A percentile compares a stretch with the other conserved stretches of the same genome.
phyloP scores from a whole-genome alignment of 2,797 vertebrate species.

The Propithecus perrieri region DNA sequence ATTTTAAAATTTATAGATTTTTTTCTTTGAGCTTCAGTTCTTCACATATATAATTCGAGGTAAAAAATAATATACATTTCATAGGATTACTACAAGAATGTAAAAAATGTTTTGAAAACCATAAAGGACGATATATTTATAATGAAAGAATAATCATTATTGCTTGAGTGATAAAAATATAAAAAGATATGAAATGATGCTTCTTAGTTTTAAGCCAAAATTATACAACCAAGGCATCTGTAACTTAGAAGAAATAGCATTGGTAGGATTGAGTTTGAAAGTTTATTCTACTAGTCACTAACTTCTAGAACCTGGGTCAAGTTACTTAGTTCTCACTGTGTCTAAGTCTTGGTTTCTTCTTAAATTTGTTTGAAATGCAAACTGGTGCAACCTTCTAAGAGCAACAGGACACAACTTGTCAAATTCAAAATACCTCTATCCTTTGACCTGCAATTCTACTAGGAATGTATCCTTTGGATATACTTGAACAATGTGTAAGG shows the following conservation, averaged over 20 bases:
- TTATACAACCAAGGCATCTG: not conserved
- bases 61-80: not conserved
- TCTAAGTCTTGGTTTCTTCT: slow-evolving; percentile 1
- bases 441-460: not conserved
- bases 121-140: not conserved
- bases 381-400: not conserved
- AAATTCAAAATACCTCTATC: not conserved
- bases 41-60: not conserved
- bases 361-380: slow-evolving; percentile 39
- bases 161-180: not conserved
- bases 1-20: not conserved
- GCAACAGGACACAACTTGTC: not conserved
- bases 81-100: not conserved
- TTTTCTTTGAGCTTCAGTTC: not conserved
- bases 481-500: not conserved
- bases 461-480: not conserved
- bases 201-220: not conserved
- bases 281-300: not conserved
- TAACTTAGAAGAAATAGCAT: not conserved
- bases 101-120: slow-evolving; percentile 6
- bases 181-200: not conserved
- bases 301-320: not conserved
- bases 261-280: not conserved
- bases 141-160: not conserved
- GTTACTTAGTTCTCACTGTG: not conserved